Base-by-base conservation (phyloP, 2,888 invertebrate species). In the Stenodema calcarata region DNA sequence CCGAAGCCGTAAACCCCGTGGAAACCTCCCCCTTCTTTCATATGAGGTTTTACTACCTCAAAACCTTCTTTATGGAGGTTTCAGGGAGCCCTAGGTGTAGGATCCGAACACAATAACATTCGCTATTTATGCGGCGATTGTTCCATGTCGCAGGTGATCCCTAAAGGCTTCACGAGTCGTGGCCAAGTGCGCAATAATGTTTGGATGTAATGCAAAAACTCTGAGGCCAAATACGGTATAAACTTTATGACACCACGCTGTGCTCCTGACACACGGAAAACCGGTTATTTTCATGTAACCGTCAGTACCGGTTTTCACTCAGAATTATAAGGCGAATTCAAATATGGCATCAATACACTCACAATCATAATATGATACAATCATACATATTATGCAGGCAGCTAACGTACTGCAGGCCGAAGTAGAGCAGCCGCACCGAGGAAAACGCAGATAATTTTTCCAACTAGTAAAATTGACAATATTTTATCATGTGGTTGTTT, bases 1-100 rank as follows among this genome's bases (percentile, higher is more conserved):
- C n/a, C 30, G 11, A 35, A 62, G 70, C 41, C 73, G 62, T 79
- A 80, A 86, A 80, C 79, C 41, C 18, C 42, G 35, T 23, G 62
- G 47, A 78, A 86, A 79, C 23, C 44, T 42, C 86, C 76, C 35
- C 86, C 30, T 79, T 80, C 86, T 73, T 84, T 80, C 86, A 86
- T 86, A 86, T 86, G 62, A 86, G 80, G 79, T 80, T 86, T 86
- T 86, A 86, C 47, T 86, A 76, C 86, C 69, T 44, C 79, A 47
- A 86, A 79, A 69, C 86, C 76, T 69, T 47, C 62, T 84, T 82
- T 82, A 82, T 82, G 82, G 62, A 82, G 69, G 82, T 44, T 78
- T 9, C 9, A 42, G 27, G 78, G 44, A 78, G 78, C 41, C 23
- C n/a, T 41, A 44, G 78, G 78, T 78, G 78, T 23, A 78, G 44